Base-by-base conservation (phyloP, 2,113 vertebrate species). In the Centrocercus urophasianus region DNA sequence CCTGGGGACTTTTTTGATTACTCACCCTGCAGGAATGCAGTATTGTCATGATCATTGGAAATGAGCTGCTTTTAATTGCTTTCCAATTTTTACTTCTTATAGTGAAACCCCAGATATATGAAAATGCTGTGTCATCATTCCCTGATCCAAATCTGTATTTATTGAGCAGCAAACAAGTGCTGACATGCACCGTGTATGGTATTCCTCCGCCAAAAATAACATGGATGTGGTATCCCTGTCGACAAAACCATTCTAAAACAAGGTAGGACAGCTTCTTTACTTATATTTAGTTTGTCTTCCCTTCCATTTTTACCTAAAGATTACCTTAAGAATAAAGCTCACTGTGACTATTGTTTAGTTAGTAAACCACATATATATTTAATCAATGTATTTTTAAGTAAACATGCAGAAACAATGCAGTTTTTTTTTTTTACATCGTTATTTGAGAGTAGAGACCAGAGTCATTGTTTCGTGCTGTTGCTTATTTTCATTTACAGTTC, bases 51-150 rank as follows among this genome's bases (percentile, higher is more conserved):
- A 79, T 43, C 52, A 1, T 38, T 74, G 48, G 34, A 90, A 89
- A 82, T 64, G 8, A 63, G 30, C 50, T 69, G 12, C 15, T 78
- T 88, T 90, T 95, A 75, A 96, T 80, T 25, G 65, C 45, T 83
- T 59, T 86, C 69, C 56, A 83, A 19, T 93, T 97, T 75, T 96
- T 85, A 28, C 56, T 17, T n/a, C 94, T 97, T 88, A 70, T 96
- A 99, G 99, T 98, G 97, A 99, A 98, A 97, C 99, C 99, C 8
- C 98, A 99, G 94, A 99, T 99, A 96, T 99, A 98, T 0, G 99
- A 99, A 98, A 99, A 99, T 90, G 98, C 98, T 0, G 98, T 99
- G 75, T 98, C 98, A 12, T 98, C 98, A 6, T 96, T 98, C 78
- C 98, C 97, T 59, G 98, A 99, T 84, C 98, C 98, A 0, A 98